Conservation (phyloP, 2,888 invertebrate genomes). For the Ichneumoninae sp. region DNA sequence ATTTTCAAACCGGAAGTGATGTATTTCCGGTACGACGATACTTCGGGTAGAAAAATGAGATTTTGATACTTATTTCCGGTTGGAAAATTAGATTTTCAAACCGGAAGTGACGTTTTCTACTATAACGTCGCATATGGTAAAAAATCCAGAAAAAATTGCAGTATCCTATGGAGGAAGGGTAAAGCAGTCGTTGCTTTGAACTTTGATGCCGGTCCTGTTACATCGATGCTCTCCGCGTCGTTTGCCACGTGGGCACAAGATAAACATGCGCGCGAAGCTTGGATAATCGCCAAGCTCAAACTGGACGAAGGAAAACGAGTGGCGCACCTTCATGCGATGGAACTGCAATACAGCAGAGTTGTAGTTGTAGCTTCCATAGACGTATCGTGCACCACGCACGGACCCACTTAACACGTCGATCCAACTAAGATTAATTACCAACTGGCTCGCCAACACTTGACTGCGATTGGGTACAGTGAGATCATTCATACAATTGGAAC, state of each 20-base stretch:
- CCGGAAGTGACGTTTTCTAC: too few species aligned
- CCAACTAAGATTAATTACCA: conserved; percentile 56
- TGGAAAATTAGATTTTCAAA: too few species aligned
- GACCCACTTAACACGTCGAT: conserved; percentile 44
- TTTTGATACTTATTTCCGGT: background rate
- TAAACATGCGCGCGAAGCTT: conserved; percentile 26
- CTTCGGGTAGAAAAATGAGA: too few species aligned
- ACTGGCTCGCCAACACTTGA: conserved; percentile 45
- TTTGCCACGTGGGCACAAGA: conserved; percentile 19
- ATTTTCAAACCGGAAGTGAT: background rate
- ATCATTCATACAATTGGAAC: conserved; percentile 58
- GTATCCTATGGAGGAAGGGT: too few species aligned
- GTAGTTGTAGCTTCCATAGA: background rate
- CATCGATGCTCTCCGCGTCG: conserved; percentile 12
- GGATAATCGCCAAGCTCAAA: conserved; percentile 54
- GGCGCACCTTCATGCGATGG: conserved; percentile 27
- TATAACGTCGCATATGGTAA: too few species aligned
- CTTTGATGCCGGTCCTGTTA: background rate
- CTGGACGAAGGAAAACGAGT: conserved; percentile 35
- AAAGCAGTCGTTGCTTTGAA: background rate
- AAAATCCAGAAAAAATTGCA: too few species aligned
- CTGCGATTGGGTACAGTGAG: conserved; percentile 47
- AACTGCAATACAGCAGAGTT: background rate
- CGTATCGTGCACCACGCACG: conserved; percentile 22
- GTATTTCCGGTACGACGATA: background rate